Evolutionary conservation across 1,140 invertebrate genomes (phyloP).

Genomic region (Frieseomelitta varia): DNA sequence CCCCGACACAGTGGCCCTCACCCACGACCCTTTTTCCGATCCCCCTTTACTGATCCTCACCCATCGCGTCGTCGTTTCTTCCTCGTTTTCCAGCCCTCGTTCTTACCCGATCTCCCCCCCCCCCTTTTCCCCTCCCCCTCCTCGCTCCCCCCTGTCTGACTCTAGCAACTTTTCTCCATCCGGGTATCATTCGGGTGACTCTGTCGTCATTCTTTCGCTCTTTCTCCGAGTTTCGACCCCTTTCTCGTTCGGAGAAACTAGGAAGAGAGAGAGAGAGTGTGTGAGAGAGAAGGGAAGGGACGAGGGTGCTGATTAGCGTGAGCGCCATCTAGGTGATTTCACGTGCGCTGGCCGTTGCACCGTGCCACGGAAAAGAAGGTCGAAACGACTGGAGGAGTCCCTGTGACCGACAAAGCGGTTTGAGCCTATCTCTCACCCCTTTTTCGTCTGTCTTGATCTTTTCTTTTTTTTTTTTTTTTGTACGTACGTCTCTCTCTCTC

Average conservation of each 20-base stretch:
- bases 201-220: slow-evolving; percentile 57
- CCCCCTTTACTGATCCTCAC: slow-evolving; percentile 47
- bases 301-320: slow-evolving; percentile 34
- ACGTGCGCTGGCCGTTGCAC: slow-evolving; percentile 49
- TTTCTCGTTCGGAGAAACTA: neutral
- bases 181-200: neutral
- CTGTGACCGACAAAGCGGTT: slow-evolving; percentile 44
- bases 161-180: neutral
- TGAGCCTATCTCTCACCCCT: neutral
- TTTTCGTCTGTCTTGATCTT: neutral
- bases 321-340: slow-evolving; percentile 49
- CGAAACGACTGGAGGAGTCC: slow-evolving; percentile 46
- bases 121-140: too few species aligned
- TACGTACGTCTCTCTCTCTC: too few species aligned
- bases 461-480: neutral
- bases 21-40: slow-evolving; percentile 61
- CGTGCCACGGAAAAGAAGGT: slow-evolving; percentile 50
- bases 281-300: neutral
- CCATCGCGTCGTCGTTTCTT: slow-evolving; percentile 27
- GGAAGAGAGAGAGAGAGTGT: too few species aligned
- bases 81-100: neutral
- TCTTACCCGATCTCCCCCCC: neutral
- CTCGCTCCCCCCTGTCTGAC: too few species aligned
- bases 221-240: slow-evolving; percentile 32
- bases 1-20: slow-evolving; percentile 43